Base-by-base conservation (phyloP, 2,797 vertebrate genomes). In the Gambusia yucatana region DNA sequence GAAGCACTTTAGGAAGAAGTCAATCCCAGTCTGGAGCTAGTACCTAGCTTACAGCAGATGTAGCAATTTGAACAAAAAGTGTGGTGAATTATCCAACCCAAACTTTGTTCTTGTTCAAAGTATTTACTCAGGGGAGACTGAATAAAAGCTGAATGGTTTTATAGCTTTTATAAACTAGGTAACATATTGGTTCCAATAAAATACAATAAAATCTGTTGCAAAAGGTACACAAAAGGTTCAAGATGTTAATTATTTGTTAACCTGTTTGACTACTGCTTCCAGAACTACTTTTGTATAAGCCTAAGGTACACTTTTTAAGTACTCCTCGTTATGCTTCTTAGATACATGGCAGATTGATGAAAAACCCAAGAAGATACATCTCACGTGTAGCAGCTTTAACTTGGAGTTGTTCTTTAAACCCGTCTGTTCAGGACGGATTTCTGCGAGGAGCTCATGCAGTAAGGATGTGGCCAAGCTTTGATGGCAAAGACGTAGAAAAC, bases 401-500 rank as follows among this genome's bases (percentile, higher is more conserved):
- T 44, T n/a, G 41, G 65, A 69, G 65, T 44, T 43, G 25, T 69
- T 13, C 65, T 69, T 43, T 69, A n/a, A 44, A 44, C 25, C 65
- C 25, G 41, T 69, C 41, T 44, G 65, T 14, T 67, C 36, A 25
- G 33, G 20, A 67, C 33, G 7, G 63, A 39, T 67, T 67, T 67
- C 63, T 67, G 67, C 67, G 25, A 78, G 59, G 14, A 79, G 39
- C 28, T 73, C 28, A 50, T 43, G 10, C 28, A 16, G 65, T 46
- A 55, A 61, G 67, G 61, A 70, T 71, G 9, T 4, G 7, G 46
- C 33, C n/a, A 25, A 14, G 36, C 65, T 86, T 84, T 82, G 76
- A 86, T 75, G 72, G 39, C 43, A 50, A 82, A 70, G n/a, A 78
- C 17, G 47, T 28, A 72, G 14, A 65, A 83, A 88, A 77, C 77